Conservation (phyloP, 2,888 invertebrate species). For the Idaea biselata region DNA sequence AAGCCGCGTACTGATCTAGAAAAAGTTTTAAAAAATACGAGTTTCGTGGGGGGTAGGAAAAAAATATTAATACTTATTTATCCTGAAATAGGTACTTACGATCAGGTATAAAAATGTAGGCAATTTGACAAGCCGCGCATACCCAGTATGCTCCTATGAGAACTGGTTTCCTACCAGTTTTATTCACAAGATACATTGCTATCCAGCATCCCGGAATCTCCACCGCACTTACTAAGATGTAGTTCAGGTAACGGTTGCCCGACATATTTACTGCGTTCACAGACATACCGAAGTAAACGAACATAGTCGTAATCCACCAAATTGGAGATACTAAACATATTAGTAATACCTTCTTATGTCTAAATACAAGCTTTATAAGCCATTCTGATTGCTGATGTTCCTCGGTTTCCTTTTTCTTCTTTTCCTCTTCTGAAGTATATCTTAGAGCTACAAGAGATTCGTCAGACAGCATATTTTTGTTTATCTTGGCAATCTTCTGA, state of each 20-base stretch:
- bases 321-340: slow-evolving; percentile 59
- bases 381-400: slow-evolving; percentile 34
- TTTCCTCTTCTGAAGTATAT: slow-evolving; percentile 46
- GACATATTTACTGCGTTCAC: slow-evolving; percentile 82
- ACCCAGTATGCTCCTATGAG: slow-evolving; percentile 78
- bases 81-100: slow-evolving; percentile 45
- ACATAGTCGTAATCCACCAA: slow-evolving; percentile 83
- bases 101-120: slow-evolving; percentile 76
- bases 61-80: background rate
- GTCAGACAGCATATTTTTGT: slow-evolving; percentile 63
- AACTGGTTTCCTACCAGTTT: slow-evolving; percentile 80
- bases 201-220: slow-evolving; percentile 85
- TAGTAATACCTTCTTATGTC: slow-evolving; percentile 46
- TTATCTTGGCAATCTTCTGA: slow-evolving; percentile 81
- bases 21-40: background rate
- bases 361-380: slow-evolving; percentile 54
- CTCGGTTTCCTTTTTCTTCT: slow-evolving; percentile 34
- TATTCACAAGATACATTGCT: slow-evolving; percentile 79
- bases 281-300: slow-evolving; percentile 83
- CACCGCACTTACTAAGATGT: slow-evolving; percentile 79
- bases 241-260: slow-evolving; percentile 83
- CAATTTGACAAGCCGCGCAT: slow-evolving; percentile 80
- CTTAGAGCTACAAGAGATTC: slow-evolving; percentile 52
- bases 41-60: background rate
- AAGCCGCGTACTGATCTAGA: slow-evolving; percentile 36